Conservation (phyloP, 2,113 vertebrate genomes). For the Larimichthys polyactis region DNA sequence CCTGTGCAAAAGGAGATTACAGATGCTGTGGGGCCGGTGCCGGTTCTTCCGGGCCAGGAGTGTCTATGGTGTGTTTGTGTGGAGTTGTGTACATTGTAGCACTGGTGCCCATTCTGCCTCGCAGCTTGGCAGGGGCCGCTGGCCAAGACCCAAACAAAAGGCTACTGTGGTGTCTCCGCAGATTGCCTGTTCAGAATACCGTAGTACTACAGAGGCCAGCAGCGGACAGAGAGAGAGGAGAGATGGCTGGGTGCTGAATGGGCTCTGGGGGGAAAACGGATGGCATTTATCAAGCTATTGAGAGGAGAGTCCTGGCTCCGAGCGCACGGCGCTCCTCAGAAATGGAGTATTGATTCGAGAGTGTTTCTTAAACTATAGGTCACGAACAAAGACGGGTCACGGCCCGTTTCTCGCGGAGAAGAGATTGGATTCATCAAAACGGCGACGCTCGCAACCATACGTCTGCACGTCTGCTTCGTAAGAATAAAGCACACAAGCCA, state of each 20-base stretch:
- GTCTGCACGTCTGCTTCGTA: neutral
- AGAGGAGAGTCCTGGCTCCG: slow-evolving; percentile 50
- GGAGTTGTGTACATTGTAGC: slow-evolving; percentile 62
- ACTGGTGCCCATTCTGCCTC: slow-evolving; percentile 69
- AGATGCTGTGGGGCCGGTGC: slow-evolving; percentile 81
- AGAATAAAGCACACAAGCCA: neutral
- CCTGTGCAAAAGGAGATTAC: slow-evolving; percentile 91
- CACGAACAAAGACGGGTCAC: slow-evolving; percentile 25
- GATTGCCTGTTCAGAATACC: slow-evolving; percentile 78
- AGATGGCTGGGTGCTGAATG: slow-evolving; percentile 51
- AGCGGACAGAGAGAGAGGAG: slow-evolving; percentile 38
- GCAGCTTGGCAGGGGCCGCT: slow-evolving; percentile 69
- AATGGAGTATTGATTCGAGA: slow-evolving; percentile 54
- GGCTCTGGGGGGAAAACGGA: slow-evolving; percentile 62
- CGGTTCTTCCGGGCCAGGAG: slow-evolving; percentile 74
- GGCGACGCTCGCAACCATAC: too few relatives aligned
- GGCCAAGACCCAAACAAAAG: slow-evolving; percentile 80
- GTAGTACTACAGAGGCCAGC: slow-evolving; percentile 60
- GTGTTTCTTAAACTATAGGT: slow-evolving; percentile 46
- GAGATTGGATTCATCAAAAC: neutral
- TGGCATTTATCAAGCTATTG: slow-evolving; percentile 71
- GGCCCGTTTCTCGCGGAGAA: neutral
- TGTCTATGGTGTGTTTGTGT: slow-evolving; percentile 31
- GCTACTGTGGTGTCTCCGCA: slow-evolving; percentile 74
- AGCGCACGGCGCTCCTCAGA: slow-evolving; percentile 50